Conservation (phyloP, 2,888 invertebrate species). For the Chelonus formosanus region DNA sequence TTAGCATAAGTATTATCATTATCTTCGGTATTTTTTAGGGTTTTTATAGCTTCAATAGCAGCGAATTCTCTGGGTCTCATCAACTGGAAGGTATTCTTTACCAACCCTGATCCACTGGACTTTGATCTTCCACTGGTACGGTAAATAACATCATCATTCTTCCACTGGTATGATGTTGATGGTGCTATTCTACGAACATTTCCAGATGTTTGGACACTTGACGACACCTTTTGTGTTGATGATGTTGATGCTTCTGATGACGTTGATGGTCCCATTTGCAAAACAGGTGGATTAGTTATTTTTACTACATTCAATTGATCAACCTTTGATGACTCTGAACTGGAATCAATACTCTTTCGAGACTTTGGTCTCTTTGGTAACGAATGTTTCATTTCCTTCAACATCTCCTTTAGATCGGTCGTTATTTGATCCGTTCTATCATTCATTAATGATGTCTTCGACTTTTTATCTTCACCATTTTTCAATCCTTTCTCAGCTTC, state of each 20-base stretch:
- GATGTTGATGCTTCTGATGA: slow-evolving; percentile 18
- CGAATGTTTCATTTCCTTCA: slow-evolving; percentile 82
- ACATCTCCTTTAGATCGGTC: slow-evolving; percentile 71
- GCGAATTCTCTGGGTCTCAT: slow-evolving; percentile 70
- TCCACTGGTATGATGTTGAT: slow-evolving; percentile 44
- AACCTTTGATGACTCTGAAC: slow-evolving; percentile 3
- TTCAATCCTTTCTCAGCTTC: slow-evolving; percentile 48
- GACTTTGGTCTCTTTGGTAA: slow-evolving; percentile 71
- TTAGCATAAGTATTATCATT: slow-evolving; percentile 67
- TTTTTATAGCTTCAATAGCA: slow-evolving; percentile 65
- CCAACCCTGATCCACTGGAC: slow-evolving; percentile 44
- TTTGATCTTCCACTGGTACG: slow-evolving; percentile 44
- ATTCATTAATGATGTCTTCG: slow-evolving; percentile 37
- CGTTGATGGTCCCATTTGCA: slow-evolving; percentile 33
- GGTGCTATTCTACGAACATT: slow-evolving; percentile 63
- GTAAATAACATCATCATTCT: slow-evolving; percentile 49
- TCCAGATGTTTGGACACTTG: slow-evolving; percentile 70
- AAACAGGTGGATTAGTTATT: slow-evolving; percentile 37
- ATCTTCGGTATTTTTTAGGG: slow-evolving; percentile 37
- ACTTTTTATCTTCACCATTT: slow-evolving; percentile 31
- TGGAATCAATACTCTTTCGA: slow-evolving; percentile 36
- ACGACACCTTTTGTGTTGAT: slow-evolving; percentile 67
- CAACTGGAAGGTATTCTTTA: slow-evolving; percentile 66
- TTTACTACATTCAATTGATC: slow-evolving; percentile 16
- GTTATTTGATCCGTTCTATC: slow-evolving; percentile 50